These are phyloP conservation scores for Apaloderma vittatum DNA, from an alignment of 2,113 vertebrate genomes.

Conservation along the genomic window DNA sequence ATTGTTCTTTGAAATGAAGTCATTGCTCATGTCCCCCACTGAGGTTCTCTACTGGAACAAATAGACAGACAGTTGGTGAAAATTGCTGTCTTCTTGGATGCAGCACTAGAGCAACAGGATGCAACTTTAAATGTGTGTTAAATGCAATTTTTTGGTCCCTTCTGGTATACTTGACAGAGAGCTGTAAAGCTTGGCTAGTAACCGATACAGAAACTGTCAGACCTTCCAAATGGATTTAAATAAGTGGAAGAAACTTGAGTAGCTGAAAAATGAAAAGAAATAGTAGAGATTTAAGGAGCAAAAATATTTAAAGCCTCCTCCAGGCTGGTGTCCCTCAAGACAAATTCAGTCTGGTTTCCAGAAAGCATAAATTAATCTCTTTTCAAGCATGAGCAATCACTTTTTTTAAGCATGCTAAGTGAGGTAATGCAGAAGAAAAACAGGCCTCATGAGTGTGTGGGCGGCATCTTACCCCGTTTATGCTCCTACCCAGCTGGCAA, in stretches of 20 bases:
- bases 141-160: neutral
- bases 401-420: neutral
- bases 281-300: neutral
- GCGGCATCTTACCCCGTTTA: neutral
- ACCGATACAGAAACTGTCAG: neutral
- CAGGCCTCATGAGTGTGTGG: neutral
- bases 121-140: neutral
- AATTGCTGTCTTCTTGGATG: neutral
- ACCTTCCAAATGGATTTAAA: neutral
- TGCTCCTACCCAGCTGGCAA: neutral
- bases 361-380: neutral
- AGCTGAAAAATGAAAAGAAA: neutral
- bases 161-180: neutral
- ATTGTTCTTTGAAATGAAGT: neutral
- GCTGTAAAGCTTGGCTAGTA: neutral
- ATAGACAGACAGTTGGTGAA: neutral
- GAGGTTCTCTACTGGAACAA: neutral
- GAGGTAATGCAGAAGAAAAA: neutral
- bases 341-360: neutral
- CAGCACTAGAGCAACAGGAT: neutral
- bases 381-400: neutral
- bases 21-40: neutral
- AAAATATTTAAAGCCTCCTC: neutral
- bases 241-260: neutral
- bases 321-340: neutral